These are phyloP conservation scores for Pelmatolapia mariae DNA, from an alignment of 2,113 vertebrate species.

Conservation along the genomic window DNA sequence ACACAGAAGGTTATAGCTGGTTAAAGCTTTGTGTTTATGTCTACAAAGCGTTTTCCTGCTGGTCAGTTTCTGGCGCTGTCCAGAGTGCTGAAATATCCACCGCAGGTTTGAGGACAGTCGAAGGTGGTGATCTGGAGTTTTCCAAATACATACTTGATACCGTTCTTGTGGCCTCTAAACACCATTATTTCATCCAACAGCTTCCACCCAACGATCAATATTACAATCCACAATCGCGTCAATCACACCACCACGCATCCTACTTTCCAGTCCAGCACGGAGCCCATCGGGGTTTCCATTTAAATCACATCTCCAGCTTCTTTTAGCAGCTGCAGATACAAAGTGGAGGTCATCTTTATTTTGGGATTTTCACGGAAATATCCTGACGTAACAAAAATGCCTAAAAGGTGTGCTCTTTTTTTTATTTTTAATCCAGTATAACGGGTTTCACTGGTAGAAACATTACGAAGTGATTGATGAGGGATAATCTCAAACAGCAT, in stretches of 20 bases:
- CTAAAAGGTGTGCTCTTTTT: not conserved
- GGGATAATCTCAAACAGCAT: constrained; percentile 50
- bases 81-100: constrained; percentile 40
- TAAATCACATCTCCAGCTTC: constrained; percentile 13
- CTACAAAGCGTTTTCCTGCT: not conserved
- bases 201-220: constrained; percentile 61
- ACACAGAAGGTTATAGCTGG: not conserved
- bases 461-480: constrained; percentile 55
- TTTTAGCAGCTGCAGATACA: not conserved
- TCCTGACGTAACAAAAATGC: not conserved
- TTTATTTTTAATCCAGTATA: not conserved
- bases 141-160: constrained; percentile 40
- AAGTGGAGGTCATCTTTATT: not conserved
- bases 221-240: constrained; percentile 62
- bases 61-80: constrained; percentile 28
- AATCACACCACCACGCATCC: constrained; percentile 42
- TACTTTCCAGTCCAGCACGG: constrained; percentile 6
- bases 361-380: not conserved
- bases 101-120: constrained; percentile 27
- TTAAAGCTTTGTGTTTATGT: not conserved
- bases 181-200: constrained; percentile 63
- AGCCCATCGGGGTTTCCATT: constrained; percentile 35
- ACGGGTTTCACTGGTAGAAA: constrained; percentile 28
- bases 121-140: constrained; percentile 40
- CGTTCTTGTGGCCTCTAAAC: constrained; percentile 49